Conservation (phyloP, 2,797 vertebrate species). For the Coilia nasus region DNA sequence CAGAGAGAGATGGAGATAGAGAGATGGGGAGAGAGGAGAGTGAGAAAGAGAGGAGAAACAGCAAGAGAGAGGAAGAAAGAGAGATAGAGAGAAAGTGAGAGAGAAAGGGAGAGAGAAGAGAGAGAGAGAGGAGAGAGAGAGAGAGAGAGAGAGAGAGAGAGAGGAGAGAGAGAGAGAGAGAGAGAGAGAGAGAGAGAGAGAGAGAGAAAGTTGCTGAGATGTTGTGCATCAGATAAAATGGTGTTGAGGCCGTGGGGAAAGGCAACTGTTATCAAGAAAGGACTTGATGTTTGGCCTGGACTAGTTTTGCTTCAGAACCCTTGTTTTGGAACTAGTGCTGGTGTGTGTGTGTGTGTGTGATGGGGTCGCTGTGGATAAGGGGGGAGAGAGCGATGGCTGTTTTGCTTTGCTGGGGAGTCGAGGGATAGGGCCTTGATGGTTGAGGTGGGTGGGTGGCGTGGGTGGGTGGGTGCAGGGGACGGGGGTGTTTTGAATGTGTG, state of each 20-base stretch:
- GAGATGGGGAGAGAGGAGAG: too few relatives aligned
- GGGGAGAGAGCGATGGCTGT: not conserved
- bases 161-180: not conserved
- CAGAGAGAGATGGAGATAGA: not conserved
- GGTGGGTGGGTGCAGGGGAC: not conserved
- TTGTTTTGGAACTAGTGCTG: not conserved
- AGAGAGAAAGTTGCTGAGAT: not conserved
- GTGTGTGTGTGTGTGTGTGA: constrained; percentile 25
- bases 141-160: too few relatives aligned
- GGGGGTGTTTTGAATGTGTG: constrained; percentile 55
- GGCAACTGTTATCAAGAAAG: not conserved
- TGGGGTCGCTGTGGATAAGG: not conserved
- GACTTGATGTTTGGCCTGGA: not conserved
- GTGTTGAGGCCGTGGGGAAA: not conserved
- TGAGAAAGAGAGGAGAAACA: too few relatives aligned
- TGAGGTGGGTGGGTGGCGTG: not conserved
- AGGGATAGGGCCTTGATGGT: too few relatives aligned
- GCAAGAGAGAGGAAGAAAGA: not conserved
- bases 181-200: not conserved
- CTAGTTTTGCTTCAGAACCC: not conserved
- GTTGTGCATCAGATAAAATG: not conserved
- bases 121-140: not conserved
- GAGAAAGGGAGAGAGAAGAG: not conserved
- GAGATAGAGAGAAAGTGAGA: too few relatives aligned
- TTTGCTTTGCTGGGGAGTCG: not conserved